These are phyloP conservation scores for Enteromius thamalakanensis DNA, from an alignment of 2,797 vertebrate genomes.

Conservation along the genomic window DNA sequence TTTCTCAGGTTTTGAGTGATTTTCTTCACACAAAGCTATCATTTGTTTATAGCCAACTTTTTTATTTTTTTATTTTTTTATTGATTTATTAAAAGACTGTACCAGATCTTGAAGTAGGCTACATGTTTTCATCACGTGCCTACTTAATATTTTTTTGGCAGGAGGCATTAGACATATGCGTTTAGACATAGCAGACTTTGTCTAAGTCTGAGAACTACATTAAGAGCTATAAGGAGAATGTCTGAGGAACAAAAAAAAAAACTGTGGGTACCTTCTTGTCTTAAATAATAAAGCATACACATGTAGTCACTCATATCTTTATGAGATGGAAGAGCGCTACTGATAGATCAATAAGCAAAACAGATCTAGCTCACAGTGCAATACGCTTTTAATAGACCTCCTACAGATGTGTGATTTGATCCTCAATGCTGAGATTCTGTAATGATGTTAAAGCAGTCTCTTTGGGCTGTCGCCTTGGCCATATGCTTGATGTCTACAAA, in stretches of 20 bases:
- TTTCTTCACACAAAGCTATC: background rate
- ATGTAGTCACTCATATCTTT: constrained; percentile 36
- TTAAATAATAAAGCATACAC: constrained; percentile 7
- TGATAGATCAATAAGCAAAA: constrained; percentile 63
- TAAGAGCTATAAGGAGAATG: background rate
- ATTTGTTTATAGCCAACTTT: background rate
- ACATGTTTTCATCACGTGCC: background rate
- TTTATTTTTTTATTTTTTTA: background rate
- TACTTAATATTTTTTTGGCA: background rate
- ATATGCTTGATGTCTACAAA: constrained; percentile 35
- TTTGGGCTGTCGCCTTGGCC: background rate
- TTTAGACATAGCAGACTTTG: background rate
- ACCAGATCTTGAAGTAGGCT: background rate
- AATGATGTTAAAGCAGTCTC: constrained; percentile 38
- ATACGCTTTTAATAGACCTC: constrained; percentile 54
- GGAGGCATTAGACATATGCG: background rate
- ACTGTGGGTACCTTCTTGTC: background rate
- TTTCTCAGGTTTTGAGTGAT: background rate
- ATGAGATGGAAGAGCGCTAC: constrained; percentile 58
- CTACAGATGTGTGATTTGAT: constrained; percentile 32
- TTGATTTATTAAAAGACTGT: background rate
- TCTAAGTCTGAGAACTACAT: background rate
- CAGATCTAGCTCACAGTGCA: constrained; percentile 53
- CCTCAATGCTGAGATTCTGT: constrained; percentile 28
- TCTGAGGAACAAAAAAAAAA: background rate